Percentiles rank a stretch among this genome's conserved stretches.
These are phyloP conservation scores for Phenganax marumi DNA, from an alignment of 92 coral and sea anemone genomes.

Conservation along the genomic window DNA sequence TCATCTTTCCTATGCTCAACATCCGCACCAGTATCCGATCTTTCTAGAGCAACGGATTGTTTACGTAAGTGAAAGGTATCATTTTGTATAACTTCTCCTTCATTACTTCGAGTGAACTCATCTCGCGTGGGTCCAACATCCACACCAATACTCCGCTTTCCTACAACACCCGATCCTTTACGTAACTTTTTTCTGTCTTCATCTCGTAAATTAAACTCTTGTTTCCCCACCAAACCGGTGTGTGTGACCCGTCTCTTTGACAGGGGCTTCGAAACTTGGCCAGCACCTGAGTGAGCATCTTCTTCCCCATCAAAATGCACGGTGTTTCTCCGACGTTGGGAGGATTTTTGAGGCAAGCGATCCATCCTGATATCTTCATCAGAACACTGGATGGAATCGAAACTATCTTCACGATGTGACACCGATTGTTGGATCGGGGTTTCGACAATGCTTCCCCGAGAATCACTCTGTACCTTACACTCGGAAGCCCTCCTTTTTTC, in stretches of 20 bases:
- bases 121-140: neutral
- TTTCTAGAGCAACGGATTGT: no score
- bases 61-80: no score
- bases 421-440: neutral
- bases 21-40: no score
- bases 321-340: neutral
- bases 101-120: neutral
- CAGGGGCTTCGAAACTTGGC: neutral
- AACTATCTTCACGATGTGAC: neutral
- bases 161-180: neutral
- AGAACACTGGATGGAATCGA: neutral
- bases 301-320: neutral
- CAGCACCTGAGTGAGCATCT: neutral
- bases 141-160: neutral
- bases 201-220: neutral
- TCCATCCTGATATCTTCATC: slow-evolving; percentile 17
- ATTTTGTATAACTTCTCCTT: neutral
- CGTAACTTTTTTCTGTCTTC: neutral
- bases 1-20: no score
- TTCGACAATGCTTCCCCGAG: no score
- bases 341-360: slow-evolving; percentile 3
- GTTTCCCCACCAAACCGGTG: neutral
- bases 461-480: no score
- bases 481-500: no score
- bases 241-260: slow-evolving; percentile 6